Evolutionary conservation across 2,797 vertebrate genomes (phyloP), one percentile per base, ranked within the genome.

Genomic region (Chromis chromis): DNA sequence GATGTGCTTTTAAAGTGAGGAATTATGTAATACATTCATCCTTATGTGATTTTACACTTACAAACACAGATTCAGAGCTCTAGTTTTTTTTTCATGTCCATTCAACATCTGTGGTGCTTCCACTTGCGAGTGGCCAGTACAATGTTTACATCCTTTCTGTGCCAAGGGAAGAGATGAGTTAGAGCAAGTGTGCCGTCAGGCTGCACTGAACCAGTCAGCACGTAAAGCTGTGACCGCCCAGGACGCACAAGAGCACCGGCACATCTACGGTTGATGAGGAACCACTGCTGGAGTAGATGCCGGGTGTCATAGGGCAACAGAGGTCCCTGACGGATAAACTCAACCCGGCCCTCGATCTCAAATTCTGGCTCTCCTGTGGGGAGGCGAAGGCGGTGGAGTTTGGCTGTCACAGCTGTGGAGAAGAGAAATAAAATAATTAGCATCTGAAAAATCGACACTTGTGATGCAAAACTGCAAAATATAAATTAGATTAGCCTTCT

Each of bases 101-200:
- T 58, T 95, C 83, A 95, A 75, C 96, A 97, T 88, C 94, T 95
- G 81, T 96, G 94, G 44, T 96, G 94, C 74, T 95, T 96, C 96
- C 96, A 96, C 77, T 96, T 97, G 62, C 95, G 94, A 3, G 91
- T 93, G 21, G 96, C 96, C 27, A 94, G 50, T 1, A 93, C 84
- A 22, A 97, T 92, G 84, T 95, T 94, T 14, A 83, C 46, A 25
- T 97, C 96, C 58, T 91, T 96, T 70, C 92, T 96, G 75, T 96
- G 94, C 96, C 96, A 97, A 2, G 91, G 96, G 83, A 96, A 97
- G 74, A 96, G 76, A 17, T 74, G 90, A 8, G 89, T 92, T 17
- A 98, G 88, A 33, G 87, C 85, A 12, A 96, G 74, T 2, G 72
- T 91, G 9, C 95, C 94, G 0, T 95, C 88, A 0, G 76, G 50